These are phyloP conservation scores for Drosophila fuyamai DNA, from an alignment of 1,140 invertebrate genomes.

Conservation along the genomic window DNA sequence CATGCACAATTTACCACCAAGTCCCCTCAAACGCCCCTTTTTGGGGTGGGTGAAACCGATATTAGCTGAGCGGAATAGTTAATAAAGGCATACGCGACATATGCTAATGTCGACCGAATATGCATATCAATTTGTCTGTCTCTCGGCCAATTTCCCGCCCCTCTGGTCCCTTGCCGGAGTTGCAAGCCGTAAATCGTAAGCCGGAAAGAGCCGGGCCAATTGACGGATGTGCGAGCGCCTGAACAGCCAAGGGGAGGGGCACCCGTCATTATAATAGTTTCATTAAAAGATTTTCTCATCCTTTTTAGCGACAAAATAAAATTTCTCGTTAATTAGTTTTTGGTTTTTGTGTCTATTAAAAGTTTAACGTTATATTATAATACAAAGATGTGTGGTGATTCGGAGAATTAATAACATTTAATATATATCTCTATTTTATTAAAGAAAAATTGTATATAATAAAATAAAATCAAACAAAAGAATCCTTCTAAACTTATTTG, in stretches of 20 bases:
- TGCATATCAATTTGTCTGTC: conserved; percentile 47
- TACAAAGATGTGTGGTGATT: too few relatives aligned
- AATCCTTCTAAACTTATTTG: too few relatives aligned
- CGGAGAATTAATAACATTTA: too few relatives aligned
- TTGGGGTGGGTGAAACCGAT: conserved; percentile 80
- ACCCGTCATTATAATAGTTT: background rate
- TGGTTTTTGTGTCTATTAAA: background rate
- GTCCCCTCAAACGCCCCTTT: conserved; percentile 16
- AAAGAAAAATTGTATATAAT: too few relatives aligned
- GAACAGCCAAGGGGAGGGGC: conserved; percentile 1
- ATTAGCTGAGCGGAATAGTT: conserved; percentile 80
- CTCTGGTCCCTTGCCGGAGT: background rate
- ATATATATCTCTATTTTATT: too few relatives aligned
- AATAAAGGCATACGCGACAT: conserved; percentile 70
- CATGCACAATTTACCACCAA: conserved; percentile 24
- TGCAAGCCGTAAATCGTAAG: background rate
- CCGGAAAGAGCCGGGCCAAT: conserved; percentile 34
- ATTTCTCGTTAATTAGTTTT: background rate
- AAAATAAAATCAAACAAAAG: background rate
- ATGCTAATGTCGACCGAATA: conserved; percentile 66
- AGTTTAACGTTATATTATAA: too few relatives aligned
- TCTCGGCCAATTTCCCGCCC: background rate
- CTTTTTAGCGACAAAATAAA: background rate
- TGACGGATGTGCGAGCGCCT: conserved; percentile 13
- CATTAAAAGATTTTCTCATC: background rate